Conservation (phyloP, 2,888 invertebrate species). For the Rhagium mordax region DNA sequence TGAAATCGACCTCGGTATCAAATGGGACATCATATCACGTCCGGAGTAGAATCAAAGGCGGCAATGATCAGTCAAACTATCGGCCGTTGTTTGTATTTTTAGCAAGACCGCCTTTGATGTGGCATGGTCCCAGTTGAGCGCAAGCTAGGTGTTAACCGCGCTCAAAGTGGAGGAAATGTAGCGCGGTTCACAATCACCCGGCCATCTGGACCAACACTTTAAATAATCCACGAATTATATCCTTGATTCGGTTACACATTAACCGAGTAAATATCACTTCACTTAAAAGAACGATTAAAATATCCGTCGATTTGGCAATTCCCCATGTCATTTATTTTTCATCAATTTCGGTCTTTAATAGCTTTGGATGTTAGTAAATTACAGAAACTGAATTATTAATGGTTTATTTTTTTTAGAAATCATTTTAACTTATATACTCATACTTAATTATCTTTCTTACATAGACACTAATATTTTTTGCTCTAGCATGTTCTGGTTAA, state of each 20-base stretch:
- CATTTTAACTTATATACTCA: no score
- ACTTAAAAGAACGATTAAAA: slow-evolving; percentile 9
- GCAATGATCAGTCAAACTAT: slow-evolving; percentile 45
- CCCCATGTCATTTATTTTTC: slow-evolving; percentile 3
- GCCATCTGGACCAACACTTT: slow-evolving; percentile 35
- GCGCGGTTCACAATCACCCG: slow-evolving; percentile 53
- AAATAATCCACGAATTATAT: slow-evolving; percentile 33
- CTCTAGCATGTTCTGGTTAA: no score
- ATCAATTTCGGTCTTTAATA: not conserved
- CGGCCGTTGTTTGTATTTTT: slow-evolving; percentile 67
- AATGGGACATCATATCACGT: slow-evolving; percentile 36
- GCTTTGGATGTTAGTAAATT: not conserved
- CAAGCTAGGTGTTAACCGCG: slow-evolving; percentile 67
- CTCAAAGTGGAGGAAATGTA: slow-evolving; percentile 68
- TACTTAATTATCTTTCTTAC: no score
- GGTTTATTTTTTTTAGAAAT: no score
- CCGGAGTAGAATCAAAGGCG: slow-evolving; percentile 36
- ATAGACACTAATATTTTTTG: no score
- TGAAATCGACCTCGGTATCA: slow-evolving; percentile 34
- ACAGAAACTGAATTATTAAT: no score
- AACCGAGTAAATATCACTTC: slow-evolving; percentile 9
- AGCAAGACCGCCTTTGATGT: slow-evolving; percentile 67
- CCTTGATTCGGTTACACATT: slow-evolving; percentile 27
- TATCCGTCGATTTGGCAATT: not conserved
- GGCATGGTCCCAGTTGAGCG: slow-evolving; percentile 66